A percentile compares a stretch with the other conserved stretches of the same genome.
Conservation (phyloP, 2,113 vertebrate genomes). For the Nicator chloris region DNA sequence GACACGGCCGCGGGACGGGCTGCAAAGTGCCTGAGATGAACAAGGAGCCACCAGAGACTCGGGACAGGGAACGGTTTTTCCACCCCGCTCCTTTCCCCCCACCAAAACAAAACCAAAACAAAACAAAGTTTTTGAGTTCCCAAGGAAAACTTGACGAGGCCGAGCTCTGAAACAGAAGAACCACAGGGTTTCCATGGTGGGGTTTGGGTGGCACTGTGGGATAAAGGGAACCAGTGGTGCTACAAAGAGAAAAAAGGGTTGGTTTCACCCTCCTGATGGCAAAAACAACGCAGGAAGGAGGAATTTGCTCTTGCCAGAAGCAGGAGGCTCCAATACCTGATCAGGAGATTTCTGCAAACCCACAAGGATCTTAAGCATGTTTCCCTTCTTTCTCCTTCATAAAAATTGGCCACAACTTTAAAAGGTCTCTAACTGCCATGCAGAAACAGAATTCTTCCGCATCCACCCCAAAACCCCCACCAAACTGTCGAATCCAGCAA, state of each 20-base stretch:
- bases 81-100: neutral
- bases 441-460: neutral
- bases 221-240: neutral
- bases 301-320: neutral
- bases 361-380: neutral
- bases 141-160: slow-evolving; percentile 7
- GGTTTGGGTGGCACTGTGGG: neutral
- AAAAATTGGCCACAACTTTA: neutral
- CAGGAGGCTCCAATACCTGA: neutral
- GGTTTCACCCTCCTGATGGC: neutral
- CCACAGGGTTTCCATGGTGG: neutral
- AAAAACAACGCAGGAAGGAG: neutral
- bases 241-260: neutral
- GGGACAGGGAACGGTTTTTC: neutral
- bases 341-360: neutral
- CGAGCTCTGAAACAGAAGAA: neutral
- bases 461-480: neutral
- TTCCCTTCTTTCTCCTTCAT: neutral
- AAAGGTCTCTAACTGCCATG: neutral
- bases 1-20: slow-evolving; percentile 45
- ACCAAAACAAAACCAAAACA: neutral
- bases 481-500: neutral
- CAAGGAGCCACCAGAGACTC: slow-evolving; percentile 18
- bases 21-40: slow-evolving; percentile 46
- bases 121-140: neutral